Evolutionary conservation across 2,888 invertebrate species (phyloP).

Genomic region (Serrognathus titanus): DNA sequence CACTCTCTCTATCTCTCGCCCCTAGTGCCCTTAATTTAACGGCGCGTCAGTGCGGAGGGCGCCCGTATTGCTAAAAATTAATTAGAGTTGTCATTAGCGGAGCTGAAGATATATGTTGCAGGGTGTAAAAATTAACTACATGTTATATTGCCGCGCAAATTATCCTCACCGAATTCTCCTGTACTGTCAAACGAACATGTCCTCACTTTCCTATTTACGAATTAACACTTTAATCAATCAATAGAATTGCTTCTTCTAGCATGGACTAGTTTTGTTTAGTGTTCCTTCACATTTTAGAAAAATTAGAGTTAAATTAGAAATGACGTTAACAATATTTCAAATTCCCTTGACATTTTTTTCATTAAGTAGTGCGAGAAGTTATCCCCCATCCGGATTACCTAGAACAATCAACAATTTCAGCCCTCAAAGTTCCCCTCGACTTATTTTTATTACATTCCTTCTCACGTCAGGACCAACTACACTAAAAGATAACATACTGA

Average conservation of each 20-base stretch:
- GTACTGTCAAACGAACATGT: too few species aligned
- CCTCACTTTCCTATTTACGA: too few species aligned
- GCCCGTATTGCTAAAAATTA: conserved; percentile 4
- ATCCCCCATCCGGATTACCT: conserved; percentile 24
- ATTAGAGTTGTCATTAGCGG: conserved; percentile 5
- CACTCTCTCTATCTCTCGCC: neutral
- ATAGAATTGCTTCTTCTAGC: too few species aligned
- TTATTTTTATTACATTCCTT: conserved; percentile 46
- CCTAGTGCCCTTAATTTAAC: neutral
- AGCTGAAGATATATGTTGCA: conserved; percentile 2
- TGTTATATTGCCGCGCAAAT: too few species aligned
- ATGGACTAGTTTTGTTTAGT: too few species aligned
- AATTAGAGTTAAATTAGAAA: too few species aligned
- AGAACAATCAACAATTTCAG: conserved; percentile 37
- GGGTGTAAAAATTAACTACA: conserved; percentile 1
- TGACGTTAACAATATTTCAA: neutral
- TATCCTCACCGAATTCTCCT: too few species aligned
- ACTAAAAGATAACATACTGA: conserved; percentile 43
- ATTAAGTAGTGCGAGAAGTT: conserved; percentile 11
- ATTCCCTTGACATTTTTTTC: conserved; percentile 6
- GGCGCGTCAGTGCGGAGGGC: neutral
- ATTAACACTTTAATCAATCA: too few species aligned
- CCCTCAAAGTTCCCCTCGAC: conserved; percentile 35
- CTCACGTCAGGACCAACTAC: conserved; percentile 44
- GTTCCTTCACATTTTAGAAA: too few species aligned